These are phyloP conservation scores for Phenganax stokvisi DNA, from an alignment of 92 coral and sea anemone species.

Conservation along the genomic window DNA sequence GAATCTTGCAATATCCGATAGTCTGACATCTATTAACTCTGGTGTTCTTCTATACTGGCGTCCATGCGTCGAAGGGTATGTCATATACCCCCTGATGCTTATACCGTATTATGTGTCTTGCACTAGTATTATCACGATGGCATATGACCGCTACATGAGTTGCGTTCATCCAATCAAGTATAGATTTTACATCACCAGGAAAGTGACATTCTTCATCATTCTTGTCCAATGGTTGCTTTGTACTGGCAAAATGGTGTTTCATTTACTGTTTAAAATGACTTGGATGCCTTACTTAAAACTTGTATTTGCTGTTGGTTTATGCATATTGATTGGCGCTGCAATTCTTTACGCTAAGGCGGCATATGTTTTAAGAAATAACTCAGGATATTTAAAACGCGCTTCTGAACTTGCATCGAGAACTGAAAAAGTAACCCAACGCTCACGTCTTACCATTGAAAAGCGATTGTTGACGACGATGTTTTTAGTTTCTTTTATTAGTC, in stretches of 20 bases:
- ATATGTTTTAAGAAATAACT: background rate
- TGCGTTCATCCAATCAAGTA: conserved; percentile 1
- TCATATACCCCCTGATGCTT: background rate
- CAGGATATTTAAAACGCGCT: background rate
- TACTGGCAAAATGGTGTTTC: background rate
- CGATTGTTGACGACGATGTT: background rate
- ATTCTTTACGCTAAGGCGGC: background rate
- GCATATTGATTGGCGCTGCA: background rate
- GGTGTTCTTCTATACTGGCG: background rate
- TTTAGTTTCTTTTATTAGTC: background rate
- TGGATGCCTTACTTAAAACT: background rate
- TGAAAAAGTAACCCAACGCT: background rate
- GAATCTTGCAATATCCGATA: too few species aligned
- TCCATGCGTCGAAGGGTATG: background rate
- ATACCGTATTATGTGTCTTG: background rate
- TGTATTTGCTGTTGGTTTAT: background rate
- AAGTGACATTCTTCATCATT: background rate
- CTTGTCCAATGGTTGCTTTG: background rate
- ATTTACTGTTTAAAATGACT: background rate
- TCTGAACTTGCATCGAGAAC: background rate
- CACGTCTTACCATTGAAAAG: background rate
- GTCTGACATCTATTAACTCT: too few species aligned
- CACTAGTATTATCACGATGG: background rate
- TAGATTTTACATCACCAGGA: background rate
- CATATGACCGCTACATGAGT: background rate